Evolutionary conservation across 1,140 invertebrate genomes (phyloP).

Genomic region (Tetraneura akinire): DNA sequence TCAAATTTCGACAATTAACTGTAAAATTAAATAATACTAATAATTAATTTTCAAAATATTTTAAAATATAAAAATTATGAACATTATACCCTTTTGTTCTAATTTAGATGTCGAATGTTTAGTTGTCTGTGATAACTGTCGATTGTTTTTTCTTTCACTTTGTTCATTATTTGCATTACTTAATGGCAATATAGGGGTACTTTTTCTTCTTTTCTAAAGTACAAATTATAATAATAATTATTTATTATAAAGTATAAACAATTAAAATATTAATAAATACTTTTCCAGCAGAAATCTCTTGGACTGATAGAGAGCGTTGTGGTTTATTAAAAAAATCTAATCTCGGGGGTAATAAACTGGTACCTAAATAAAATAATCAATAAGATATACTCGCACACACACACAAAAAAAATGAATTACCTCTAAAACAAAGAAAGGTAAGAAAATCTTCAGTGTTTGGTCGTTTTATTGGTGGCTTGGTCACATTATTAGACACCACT

Average conservation of each 20-base stretch:
- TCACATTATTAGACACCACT: conserved; percentile 56
- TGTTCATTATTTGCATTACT: conserved; percentile 17
- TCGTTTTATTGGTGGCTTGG: conserved; percentile 32
- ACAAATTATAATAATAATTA: not conserved
- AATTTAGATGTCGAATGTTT: conserved; percentile 8
- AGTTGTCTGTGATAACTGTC: conserved; percentile 11
- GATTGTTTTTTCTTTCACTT: conserved; percentile 9
- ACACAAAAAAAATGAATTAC: conserved; percentile 59
- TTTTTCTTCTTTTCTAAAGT: conserved; percentile 45
- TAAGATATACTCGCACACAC: conserved; percentile 1
- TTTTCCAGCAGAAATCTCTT: conserved; percentile 37
- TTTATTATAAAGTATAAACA: not conserved
- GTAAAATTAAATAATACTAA: not conserved
- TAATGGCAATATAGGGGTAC: conserved; percentile 2
- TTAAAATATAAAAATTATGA: not conserved
- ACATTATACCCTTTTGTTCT: conserved; percentile 29
- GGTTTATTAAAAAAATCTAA: conserved; percentile 73
- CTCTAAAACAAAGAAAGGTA: conserved; percentile 84
- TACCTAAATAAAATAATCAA: conserved; percentile 61
- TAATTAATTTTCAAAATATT: not conserved
- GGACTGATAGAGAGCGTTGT: conserved; percentile 38
- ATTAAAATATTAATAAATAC: not conserved
- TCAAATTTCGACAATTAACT: conserved; percentile 36
- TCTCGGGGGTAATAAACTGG: conserved; percentile 71
- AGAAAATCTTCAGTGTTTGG: conserved; percentile 90